Evolutionary conservation across 92 coral and sea anemone genomes (phyloP).

Genomic region (Phenganax subtilis): DNA sequence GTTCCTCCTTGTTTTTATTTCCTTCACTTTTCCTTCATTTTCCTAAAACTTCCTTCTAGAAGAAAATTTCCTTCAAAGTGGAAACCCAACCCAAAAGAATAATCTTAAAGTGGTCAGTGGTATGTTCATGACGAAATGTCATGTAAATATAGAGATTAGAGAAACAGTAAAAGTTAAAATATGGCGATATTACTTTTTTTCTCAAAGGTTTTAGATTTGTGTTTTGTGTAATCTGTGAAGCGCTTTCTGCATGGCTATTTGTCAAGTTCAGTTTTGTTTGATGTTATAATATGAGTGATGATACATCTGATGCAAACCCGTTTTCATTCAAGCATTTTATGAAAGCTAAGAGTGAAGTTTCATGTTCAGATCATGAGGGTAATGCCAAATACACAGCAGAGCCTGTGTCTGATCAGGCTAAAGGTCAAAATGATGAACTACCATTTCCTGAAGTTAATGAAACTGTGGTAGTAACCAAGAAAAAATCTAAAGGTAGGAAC

Average conservation of each 20-base stretch:
- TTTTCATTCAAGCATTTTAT: constrained; percentile 72
- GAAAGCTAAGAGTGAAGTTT: constrained; percentile 43
- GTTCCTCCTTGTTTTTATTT: too few species aligned
- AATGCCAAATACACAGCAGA: not conserved
- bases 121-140: too few species aligned
- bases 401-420: not conserved
- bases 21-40: too few species aligned
- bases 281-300: constrained; percentile 17
- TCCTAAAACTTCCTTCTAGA: too few species aligned
- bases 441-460: constrained; percentile 19
- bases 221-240: not conserved
- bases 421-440: constrained; percentile 6
- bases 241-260: not conserved
- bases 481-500: constrained; percentile 1
- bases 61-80: too few species aligned
- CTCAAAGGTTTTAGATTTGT: not conserved
- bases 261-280: not conserved
- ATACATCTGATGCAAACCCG: constrained; percentile 49
- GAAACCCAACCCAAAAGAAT: too few species aligned
- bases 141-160: too few species aligned
- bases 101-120: too few species aligned
- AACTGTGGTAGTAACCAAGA: constrained; percentile 1
- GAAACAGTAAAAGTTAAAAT: too few species aligned
- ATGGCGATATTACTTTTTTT: too few species aligned
- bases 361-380: constrained; percentile 8